Conservation (phyloP, 2,797 vertebrate genomes). For the Gouania willdenowi region DNA sequence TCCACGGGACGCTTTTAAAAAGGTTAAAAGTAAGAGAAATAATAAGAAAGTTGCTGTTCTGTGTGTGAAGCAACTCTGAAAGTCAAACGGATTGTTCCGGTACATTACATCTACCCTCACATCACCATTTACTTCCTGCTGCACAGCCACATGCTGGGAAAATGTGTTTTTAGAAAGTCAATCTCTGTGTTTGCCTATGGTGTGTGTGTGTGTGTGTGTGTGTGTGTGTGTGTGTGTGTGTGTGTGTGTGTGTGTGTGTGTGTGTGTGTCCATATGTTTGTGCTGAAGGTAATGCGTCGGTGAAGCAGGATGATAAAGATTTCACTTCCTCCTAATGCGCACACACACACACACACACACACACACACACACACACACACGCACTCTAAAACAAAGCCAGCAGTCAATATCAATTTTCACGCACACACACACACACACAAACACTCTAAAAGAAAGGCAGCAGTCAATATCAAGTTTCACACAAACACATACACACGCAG, state of each 20-base stretch:
- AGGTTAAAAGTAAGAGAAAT: neutral
- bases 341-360: slow-evolving; percentile 26
- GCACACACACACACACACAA: neutral
- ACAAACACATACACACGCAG: too few relatives aligned
- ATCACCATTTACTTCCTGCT: slow-evolving; percentile 13
- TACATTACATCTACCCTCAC: slow-evolving; percentile 4
- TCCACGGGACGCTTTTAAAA: too few relatives aligned
- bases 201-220: neutral
- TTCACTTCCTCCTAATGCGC: slow-evolving; percentile 18
- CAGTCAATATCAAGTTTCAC: too few relatives aligned
- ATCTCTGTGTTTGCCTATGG: slow-evolving; percentile 5
- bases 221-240: neutral
- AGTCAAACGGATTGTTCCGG: slow-evolving; percentile 26
- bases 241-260: too few relatives aligned
- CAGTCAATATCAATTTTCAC: slow-evolving; percentile 26
- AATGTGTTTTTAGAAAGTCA: slow-evolving; percentile 8
- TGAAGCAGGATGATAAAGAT: slow-evolving; percentile 26
- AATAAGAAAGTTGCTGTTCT: too few relatives aligned
- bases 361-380: neutral
- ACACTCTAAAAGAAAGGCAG: too few relatives aligned
- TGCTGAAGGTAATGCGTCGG: slow-evolving; percentile 20
- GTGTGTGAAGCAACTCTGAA: slow-evolving; percentile 6
- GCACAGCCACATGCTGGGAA: slow-evolving; percentile 19
- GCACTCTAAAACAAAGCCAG: too few relatives aligned
- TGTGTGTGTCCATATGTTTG: neutral